These are phyloP conservation scores for Campylomormyrus numenius DNA, from an alignment of 2,113 vertebrate genomes.

Conservation along the genomic window DNA sequence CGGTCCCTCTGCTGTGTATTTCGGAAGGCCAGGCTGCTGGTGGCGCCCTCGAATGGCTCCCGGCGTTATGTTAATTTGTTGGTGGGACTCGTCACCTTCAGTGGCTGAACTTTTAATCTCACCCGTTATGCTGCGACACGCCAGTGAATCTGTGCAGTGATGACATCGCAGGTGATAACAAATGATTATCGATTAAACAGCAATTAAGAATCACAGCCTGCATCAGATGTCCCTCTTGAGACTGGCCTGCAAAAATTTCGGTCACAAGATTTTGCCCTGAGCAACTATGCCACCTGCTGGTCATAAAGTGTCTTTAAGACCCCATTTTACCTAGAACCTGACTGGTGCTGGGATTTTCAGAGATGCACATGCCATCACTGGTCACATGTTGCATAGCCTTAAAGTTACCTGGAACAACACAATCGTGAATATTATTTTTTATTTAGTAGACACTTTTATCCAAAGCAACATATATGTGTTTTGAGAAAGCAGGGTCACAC, in stretches of 20 bases:
- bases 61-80: not conserved
- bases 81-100: not conserved
- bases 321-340: not conserved
- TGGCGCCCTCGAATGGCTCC: not conserved
- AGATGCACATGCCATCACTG: not conserved
- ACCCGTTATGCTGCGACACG: not conserved
- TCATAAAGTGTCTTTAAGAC: not conserved
- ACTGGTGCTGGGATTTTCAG: not conserved
- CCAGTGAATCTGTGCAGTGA: not conserved
- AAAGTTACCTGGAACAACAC: not conserved
- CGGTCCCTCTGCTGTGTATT: not conserved
- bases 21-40: not conserved
- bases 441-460: not conserved
- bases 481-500: not conserved
- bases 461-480: not conserved
- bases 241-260: not conserved
- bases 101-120: not conserved
- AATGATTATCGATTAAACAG: slow-evolving; percentile 5
- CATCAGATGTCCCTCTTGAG: not conserved
- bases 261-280: not conserved
- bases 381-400: not conserved
- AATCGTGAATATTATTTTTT: not conserved
- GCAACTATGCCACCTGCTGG: not conserved
- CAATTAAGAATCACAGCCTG: not conserved
- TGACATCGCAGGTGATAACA: not conserved